Evolutionary conservation across 1,140 invertebrate species (phyloP).

Genomic region (Tribolium madens): DNA sequence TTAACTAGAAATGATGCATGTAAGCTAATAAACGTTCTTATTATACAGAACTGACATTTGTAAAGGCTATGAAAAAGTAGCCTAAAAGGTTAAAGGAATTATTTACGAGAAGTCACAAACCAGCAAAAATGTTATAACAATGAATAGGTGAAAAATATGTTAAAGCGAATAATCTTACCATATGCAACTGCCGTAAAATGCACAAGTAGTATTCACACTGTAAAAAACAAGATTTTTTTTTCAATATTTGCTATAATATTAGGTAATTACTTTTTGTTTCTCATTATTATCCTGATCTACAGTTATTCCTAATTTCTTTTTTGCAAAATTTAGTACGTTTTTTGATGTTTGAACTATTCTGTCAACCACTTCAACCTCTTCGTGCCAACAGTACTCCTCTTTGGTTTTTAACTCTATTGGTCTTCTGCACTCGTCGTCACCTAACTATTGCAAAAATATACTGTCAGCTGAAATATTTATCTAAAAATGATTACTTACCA

Average conservation of each 20-base stretch:
- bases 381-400: slow-evolving; percentile 54
- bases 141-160: no score
- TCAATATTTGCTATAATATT: neutral
- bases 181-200: slow-evolving; percentile 55
- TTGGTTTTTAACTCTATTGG: slow-evolving; percentile 47
- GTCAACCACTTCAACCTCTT: slow-evolving; percentile 53
- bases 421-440: slow-evolving; percentile 46
- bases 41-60: no score
- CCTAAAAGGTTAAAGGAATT: no score
- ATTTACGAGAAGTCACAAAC: no score
- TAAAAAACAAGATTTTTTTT: slow-evolving; percentile 46
- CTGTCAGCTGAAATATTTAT: neutral
- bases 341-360: slow-evolving; percentile 54
- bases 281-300: slow-evolving; percentile 46
- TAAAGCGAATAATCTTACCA: slow-evolving; percentile 50
- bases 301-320: slow-evolving; percentile 56
- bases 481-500: neutral
- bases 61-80: no score
- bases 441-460: neutral
- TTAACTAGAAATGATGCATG: slow-evolving; percentile 48
- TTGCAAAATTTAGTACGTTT: slow-evolving; percentile 58
- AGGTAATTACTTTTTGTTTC: slow-evolving; percentile 52
- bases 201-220: slow-evolving; percentile 61
- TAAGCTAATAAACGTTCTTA: no score
- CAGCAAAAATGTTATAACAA: no score